Evolutionary conservation across 2,113 vertebrate genomes (phyloP).

Genomic region (Mustelus asterias): DNA sequence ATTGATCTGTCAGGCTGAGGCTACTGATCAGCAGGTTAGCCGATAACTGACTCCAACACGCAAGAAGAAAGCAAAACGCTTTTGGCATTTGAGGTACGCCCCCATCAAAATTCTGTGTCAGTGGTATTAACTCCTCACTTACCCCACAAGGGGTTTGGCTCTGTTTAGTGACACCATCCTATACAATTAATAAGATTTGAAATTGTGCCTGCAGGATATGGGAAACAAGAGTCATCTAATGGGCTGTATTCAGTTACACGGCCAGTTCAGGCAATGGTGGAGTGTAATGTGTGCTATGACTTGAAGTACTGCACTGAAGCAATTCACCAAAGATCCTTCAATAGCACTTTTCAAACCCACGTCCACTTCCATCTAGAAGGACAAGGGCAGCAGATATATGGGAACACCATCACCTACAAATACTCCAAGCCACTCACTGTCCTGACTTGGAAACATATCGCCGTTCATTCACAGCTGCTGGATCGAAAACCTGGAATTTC

Average conservation of each 20-base stretch:
- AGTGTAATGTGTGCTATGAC: background rate
- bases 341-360: no score
- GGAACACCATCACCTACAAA: no score
- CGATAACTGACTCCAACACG: background rate
- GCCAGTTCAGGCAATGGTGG: background rate
- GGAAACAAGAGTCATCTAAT: background rate
- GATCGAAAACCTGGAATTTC: no score
- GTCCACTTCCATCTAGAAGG: no score
- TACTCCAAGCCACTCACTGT: no score
- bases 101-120: background rate
- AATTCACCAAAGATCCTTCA: no score
- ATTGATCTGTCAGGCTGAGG: background rate
- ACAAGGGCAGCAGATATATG: no score
- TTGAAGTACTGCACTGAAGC: background rate
- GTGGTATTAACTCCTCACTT: background rate
- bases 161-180: background rate
- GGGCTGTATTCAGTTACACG: background rate
- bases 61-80: background rate
- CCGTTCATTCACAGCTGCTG: no score
- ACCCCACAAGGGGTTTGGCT: background rate
- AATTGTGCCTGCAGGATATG: background rate
- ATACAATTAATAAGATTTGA: background rate
- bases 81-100: background rate
- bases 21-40: background rate
- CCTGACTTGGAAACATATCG: no score